Evolutionary conservation across 2,888 invertebrate genomes (phyloP).

Genomic region (Drosophila mimetica): DNA sequence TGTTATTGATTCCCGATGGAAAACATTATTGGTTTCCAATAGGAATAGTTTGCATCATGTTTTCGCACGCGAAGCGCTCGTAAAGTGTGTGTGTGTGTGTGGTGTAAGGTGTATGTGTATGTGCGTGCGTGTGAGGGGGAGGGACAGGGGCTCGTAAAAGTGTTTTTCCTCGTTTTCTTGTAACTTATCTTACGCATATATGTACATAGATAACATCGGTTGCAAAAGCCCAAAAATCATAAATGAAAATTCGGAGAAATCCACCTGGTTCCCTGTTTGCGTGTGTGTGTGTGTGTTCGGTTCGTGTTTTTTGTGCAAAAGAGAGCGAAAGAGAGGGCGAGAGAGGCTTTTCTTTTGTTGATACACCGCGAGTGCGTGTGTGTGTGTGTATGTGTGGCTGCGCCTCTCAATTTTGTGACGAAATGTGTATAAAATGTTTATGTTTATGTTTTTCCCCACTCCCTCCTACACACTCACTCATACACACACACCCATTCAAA

Average conservation of each 20-base stretch:
- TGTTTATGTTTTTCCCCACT: slow-evolving; percentile 29
- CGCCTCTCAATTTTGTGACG: slow-evolving; percentile 66
- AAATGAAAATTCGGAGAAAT: slow-evolving; percentile 20
- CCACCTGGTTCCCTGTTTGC: slow-evolving; percentile 1
- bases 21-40: slow-evolving; percentile 27
- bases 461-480: neutral
- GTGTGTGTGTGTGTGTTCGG: neutral
- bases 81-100: slow-evolving; percentile 15
- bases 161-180: slow-evolving; percentile 11
- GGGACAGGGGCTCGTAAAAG: neutral
- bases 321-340: neutral
- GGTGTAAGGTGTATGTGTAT: slow-evolving; percentile 10
- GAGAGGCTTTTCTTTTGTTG: slow-evolving; percentile 58
- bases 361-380: slow-evolving; percentile 36
- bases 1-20: neutral
- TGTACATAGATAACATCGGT: neutral
- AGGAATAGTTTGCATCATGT: slow-evolving; percentile 33
- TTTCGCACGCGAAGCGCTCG: slow-evolving; percentile 32
- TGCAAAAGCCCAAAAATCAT: slow-evolving; percentile 22
- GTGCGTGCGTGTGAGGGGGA: slow-evolving; percentile 4
- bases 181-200: neutral
- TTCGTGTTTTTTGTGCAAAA: neutral
- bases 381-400: slow-evolving; percentile 37
- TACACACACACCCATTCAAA: neutral
- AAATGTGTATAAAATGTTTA: slow-evolving; percentile 68